Evolutionary conservation across 2,888 invertebrate species (phyloP), one percentile per base, ranked within the genome.

Genomic region (Beris morrisii): DNA sequence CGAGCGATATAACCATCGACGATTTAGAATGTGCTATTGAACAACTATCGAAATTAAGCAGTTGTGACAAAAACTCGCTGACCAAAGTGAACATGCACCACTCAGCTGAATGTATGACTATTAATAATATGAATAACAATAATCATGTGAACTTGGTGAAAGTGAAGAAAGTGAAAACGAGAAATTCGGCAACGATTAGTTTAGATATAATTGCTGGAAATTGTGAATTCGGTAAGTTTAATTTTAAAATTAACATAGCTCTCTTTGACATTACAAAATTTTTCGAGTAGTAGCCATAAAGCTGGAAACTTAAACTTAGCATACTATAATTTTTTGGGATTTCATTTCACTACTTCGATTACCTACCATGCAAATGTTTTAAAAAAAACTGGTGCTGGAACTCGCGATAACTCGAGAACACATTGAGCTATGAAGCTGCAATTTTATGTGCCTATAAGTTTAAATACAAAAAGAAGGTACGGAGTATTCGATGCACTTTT

Each of bases 121-220:
- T 74, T 68, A 72, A 73, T 73, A 76, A 73, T 48, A 73, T 76
- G 4, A 74, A 76, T 55, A 77, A 79, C 43, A 74, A 74, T 13
- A 74, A 74, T 30, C 77, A 76, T 68, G 74, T 79, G 32, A 78
- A 78, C 70, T 72, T 79, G 54, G 74, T 80, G 50, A 76, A 76
- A 4, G 75, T 81, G 64, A 81, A 80, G 68, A 76, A 76, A 69
- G 73, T 77, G 13, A 77, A 76, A 63, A 65, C 71, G 12, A 75
- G 78, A 67, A 73, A 75, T 70, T 74, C 78, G 75, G 78, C 81
- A 70, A 78, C 81, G 68, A 79, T 82, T 76, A 81, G 81, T 75
- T 76, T 82, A 64, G 72, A 73, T 57, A 73, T 73, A 11, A 66
- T 73, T 1, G 73, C 80, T 56, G 73, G 74, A 75, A 82, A 74